phyloP scores from a whole-genome alignment of 2,113 vertebrate species.

The Hemibagrus wyckioides region DNA sequence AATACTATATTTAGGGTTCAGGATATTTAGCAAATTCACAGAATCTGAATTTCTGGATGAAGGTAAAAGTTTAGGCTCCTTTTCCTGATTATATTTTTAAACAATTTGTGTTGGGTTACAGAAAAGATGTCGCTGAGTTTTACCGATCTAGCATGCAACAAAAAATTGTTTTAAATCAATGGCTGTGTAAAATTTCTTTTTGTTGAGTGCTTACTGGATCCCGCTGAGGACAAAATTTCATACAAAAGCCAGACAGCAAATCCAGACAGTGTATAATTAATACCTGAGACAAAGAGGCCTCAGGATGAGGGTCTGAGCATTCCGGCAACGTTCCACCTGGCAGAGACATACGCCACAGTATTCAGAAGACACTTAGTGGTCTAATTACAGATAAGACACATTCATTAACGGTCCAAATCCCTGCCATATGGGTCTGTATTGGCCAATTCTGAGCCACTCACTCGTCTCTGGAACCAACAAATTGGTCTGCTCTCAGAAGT shows the following conservation, averaged over 20 bases:
- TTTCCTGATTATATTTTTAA: too few relatives aligned
- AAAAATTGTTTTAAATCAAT: background rate
- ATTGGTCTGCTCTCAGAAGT: slow-evolving; percentile 64
- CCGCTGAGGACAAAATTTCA: background rate
- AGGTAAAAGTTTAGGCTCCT: background rate
- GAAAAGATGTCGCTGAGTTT: background rate
- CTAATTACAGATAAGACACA: slow-evolving; percentile 49
- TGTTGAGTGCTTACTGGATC: background rate
- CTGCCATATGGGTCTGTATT: slow-evolving; percentile 37
- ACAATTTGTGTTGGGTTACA: background rate
- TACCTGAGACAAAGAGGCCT: slow-evolving; percentile 22
- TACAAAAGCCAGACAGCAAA: slow-evolving; percentile 35
- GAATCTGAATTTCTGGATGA: background rate
- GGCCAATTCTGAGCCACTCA: slow-evolving; percentile 19
- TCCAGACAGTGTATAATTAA: slow-evolving; percentile 41
- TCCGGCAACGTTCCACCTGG: slow-evolving; percentile 23
- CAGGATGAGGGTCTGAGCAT: slow-evolving; percentile 2
- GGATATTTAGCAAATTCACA: background rate
- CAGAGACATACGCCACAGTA: background rate
- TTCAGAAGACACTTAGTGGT: slow-evolving; percentile 40
- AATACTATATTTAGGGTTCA: background rate
- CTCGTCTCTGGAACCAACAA: slow-evolving; percentile 52
- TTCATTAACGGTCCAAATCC: slow-evolving; percentile 44
- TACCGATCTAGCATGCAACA: background rate
- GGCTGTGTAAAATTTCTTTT: background rate